Evolutionary conservation across 2,113 vertebrate species (phyloP), one percentile per base, ranked within the genome.

Genomic region (Merops nubicus): DNA sequence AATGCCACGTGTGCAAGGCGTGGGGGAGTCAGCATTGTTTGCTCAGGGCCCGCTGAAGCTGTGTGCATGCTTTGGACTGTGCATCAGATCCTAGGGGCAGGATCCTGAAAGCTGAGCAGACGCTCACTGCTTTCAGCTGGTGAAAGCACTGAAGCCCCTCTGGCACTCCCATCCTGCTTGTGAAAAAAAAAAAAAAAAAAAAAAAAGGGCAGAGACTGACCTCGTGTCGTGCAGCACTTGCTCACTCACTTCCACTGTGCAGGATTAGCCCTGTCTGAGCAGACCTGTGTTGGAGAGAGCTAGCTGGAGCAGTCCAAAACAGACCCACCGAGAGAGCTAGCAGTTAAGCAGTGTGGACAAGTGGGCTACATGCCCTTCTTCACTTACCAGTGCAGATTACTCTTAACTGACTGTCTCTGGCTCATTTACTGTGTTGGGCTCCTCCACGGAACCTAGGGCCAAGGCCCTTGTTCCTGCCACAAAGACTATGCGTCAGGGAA

Each of bases 311-410:
- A 48, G 23, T 11, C 72, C 43, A 59, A 42, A 85, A 2, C 15
- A 54, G 65, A 54, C 11, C 56, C 47, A 15, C 12, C 15, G 62
- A 5, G n/a, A 4, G 33, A 73, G 75, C 14, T 43, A 60, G 62
- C 51, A 83, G 38, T 22, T 53, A 42, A 48, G 36, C 43, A 79
- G 56, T 2, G 1, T 3, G 15, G 38, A 47, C 11, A 47, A 79
- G 22, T 2, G 7, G 33, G 6, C 42, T 51, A 17, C 0, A 0
- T 38, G 40, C 20, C 33, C 29, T 78, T 40, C 45, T 21, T 29
- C 10, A 4, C 15, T 50, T 40, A 6, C 11, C 21, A 47, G 21
- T 31, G 31, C 64, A 85, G 15, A 15, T 33, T 19, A 78, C 16
- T n/a, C 4, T 0, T 50, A 18, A 59, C 47, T 59, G 60, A 65